Conservation (phyloP, 2,113 vertebrate genomes). For the Melanerpes aurifrons region DNA sequence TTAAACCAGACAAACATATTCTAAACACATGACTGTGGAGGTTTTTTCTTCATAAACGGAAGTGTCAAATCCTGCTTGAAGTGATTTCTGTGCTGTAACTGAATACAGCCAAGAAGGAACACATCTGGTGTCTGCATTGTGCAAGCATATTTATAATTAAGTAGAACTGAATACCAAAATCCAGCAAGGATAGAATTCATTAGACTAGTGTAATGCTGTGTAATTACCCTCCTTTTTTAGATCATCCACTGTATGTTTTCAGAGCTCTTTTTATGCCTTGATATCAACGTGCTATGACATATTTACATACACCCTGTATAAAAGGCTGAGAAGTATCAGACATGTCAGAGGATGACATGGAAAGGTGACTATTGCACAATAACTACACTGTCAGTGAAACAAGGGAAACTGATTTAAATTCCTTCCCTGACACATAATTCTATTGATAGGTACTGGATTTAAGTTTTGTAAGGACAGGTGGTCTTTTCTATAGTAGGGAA, state of each 20-base stretch:
- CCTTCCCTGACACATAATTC: neutral
- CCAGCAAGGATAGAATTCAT: conserved; percentile 51
- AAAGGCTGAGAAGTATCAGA: conserved; percentile 36
- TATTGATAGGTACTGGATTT: neutral
- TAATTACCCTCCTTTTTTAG: conserved; percentile 48
- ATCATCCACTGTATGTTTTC: conserved; percentile 3
- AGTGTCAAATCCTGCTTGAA: conserved; percentile 18
- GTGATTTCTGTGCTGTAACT: conserved; percentile 22
- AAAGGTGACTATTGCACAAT: conserved; percentile 15
- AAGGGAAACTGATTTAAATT: conserved; percentile 37
- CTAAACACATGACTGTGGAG: neutral
- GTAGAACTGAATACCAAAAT: conserved; percentile 57
- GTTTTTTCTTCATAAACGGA: neutral
- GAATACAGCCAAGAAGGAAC: conserved; percentile 31
- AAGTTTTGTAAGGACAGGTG: neutral
- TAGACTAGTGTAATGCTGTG: conserved; percentile 42
- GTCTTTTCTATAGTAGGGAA: neutral
- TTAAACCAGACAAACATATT: conserved; percentile 17
- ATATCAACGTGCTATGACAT: conserved; percentile 23
- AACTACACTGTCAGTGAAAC: neutral
- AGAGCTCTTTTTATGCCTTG: conserved; percentile 22
- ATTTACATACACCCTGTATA: neutral
- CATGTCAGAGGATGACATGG: conserved; percentile 27
- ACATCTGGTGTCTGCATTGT: conserved; percentile 54
- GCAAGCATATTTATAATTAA: conserved; percentile 51